Base-by-base conservation (phyloP, 1,140 invertebrate genomes). In the Bombus difficillimus region DNA sequence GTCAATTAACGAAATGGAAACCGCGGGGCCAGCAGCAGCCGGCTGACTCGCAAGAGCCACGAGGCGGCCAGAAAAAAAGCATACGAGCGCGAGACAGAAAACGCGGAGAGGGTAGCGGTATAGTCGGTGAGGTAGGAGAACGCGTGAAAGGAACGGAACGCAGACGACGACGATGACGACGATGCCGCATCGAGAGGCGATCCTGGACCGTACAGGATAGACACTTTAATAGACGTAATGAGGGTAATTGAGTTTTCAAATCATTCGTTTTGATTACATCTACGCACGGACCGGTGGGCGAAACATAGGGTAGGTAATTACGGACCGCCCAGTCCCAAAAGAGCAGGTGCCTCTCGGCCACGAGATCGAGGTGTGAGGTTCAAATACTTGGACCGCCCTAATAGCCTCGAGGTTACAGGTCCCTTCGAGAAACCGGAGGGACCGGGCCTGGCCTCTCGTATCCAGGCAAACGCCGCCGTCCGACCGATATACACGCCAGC, bases 171-270 rank as follows among this genome's bases (percentile, higher is more conserved):
- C 77, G 82, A 78, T 47, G 69, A 34, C 43, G 73, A 77, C 13
- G 57, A 62, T 18, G 37, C 39, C 75, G 75, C 37, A 69, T 28
- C 82, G 47, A 28, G 74, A 43, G 34, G 64, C 43, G 82, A 83
- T 78, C 53, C 22, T 2, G 47, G 72, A 69, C 72, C 81, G 84
- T 81, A 75, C 34, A 68, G 82, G 90, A 93, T 92, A 88, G 89
- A 92, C 91, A 91, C 91, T 91, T 92, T 91, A 92, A 93, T 93
- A 93, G 92, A 92, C 90, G 93, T 94, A 93, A 94, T 94, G 90
- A 93, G 91, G 92, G 94, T 94, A 94, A 94, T 95, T 94, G 92
- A 95, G 94, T 94, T 95, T 95, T 94, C 94, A 93, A 94, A 95
- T 94, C 92, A 93, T 94, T 93, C 94, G 92, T 94, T 94, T 94